Evolutionary conservation across 2,797 vertebrate species (phyloP).

Genomic region (Chloroceryle inda): DNA sequence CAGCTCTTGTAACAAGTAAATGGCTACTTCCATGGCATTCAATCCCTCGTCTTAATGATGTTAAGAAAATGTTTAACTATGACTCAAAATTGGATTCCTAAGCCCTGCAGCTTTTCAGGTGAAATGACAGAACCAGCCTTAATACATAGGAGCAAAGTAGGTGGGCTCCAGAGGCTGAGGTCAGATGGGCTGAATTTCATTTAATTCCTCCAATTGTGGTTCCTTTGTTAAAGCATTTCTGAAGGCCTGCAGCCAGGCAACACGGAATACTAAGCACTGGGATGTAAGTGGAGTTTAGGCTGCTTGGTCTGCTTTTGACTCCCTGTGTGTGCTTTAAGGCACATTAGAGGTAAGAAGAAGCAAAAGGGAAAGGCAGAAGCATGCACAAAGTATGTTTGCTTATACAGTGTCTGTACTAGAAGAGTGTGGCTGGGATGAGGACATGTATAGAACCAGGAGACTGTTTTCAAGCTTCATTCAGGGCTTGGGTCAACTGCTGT

Average conservation of each 20-base stretch:
- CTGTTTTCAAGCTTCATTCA: background rate
- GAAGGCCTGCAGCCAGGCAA: constrained; percentile 31
- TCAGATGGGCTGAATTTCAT: background rate
- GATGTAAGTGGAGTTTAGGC: background rate
- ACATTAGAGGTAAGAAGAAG: background rate
- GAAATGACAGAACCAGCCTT: constrained; percentile 11
- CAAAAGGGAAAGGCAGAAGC: constrained; percentile 1
- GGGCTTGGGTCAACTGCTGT: background rate
- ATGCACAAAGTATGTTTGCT: background rate
- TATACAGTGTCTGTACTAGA: background rate
- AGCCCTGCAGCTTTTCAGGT: constrained; percentile 41
- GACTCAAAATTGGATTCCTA: constrained; percentile 34
- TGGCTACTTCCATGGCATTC: background rate
- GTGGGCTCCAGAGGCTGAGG: constrained; percentile 49
- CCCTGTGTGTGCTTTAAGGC: background rate
- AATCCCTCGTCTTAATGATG: background rate
- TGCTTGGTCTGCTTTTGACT: constrained; percentile 20
- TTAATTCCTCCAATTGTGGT: constrained; percentile 29
- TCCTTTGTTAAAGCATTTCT: constrained; percentile 48
- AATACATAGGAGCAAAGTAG: constrained; percentile 17
- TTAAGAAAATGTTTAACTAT: constrained; percentile 54
- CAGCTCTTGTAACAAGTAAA: constrained; percentile 44
- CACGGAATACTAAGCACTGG: background rate
- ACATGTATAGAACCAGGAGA: background rate
- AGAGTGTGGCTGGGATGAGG: background rate